phyloP scores from a whole-genome alignment of 2,113 vertebrate genomes.

The Micronycteris hirsuta region DNA sequence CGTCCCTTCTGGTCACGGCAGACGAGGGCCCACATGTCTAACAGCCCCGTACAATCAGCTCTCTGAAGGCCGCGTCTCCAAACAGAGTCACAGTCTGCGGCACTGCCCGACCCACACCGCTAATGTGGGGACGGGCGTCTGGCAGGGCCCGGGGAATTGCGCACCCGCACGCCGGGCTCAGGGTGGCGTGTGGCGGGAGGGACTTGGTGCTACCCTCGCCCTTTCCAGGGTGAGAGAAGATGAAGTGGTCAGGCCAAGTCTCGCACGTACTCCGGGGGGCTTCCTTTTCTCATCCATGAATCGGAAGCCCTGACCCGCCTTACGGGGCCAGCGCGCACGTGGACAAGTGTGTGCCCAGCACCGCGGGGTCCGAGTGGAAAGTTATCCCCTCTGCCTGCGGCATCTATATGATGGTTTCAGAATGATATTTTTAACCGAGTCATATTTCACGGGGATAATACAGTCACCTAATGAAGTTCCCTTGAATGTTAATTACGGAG shows the following conservation, averaged over 20 bases:
- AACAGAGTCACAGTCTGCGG: background rate
- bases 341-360: background rate
- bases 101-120: background rate
- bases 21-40: too few species aligned
- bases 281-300: background rate
- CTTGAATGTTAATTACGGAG: slow-evolving; percentile 37
- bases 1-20: too few species aligned
- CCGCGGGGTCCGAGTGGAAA: background rate
- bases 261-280: background rate
- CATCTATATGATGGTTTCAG: background rate
- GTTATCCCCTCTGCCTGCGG: background rate
- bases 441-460: slow-evolving; percentile 33
- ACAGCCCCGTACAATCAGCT: background rate
- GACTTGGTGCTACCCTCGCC: background rate
- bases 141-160: background rate
- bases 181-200: background rate
- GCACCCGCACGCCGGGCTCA: background rate
- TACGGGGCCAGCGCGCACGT: background rate
- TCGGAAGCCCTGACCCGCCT: background rate
- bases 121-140: background rate
- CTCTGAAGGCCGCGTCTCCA: background rate
- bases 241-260: background rate
- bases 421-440: slow-evolving; percentile 37
- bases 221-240: background rate
- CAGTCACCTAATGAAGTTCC: slow-evolving; percentile 26